Evolutionary conservation across 2,888 invertebrate genomes (phyloP).

Genomic region (Belgica antarctica): DNA sequence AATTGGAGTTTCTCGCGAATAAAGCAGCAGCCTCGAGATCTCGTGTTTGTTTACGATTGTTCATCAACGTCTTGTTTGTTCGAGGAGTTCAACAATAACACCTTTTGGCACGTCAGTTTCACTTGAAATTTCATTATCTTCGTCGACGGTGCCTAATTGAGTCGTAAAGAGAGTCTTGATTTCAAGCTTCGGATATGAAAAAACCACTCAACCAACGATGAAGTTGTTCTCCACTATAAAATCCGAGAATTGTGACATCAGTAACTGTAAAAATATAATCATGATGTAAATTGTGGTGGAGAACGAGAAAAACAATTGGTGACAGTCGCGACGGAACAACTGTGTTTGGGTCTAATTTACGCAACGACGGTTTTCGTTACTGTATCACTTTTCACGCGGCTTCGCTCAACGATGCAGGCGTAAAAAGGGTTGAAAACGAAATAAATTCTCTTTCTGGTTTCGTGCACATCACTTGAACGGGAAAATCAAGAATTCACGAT

Average conservation of each 20-base stretch:
- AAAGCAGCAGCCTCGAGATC: too few species aligned
- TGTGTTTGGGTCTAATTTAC: slow-evolving; percentile 7
- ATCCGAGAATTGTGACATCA: slow-evolving; percentile 16
- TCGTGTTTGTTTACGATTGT: slow-evolving; percentile 10
- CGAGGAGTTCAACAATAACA: not conserved
- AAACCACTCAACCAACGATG: not conserved
- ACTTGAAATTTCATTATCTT: not conserved
- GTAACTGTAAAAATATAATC: slow-evolving; percentile 18
- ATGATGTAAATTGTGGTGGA: slow-evolving; percentile 16
- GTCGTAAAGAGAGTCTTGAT: slow-evolving; percentile 7
- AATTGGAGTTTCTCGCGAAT: not conserved
- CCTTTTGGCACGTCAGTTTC: not conserved
- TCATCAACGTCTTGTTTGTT: slow-evolving; percentile 1
- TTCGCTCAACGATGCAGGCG: not conserved
- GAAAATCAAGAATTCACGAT: slow-evolving; percentile 5
- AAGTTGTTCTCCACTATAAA: slow-evolving; percentile 7
- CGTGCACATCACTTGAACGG: not conserved
- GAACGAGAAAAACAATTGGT: not conserved
- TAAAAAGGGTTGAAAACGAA: slow-evolving; percentile 13
- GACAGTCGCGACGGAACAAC: slow-evolving; percentile 5
- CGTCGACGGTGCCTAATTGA: not conserved
- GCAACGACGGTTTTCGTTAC: slow-evolving; percentile 8
- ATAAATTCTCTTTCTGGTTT: slow-evolving; percentile 6
- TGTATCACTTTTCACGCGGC: not conserved
- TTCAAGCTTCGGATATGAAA: too few species aligned